Base-by-base conservation (phyloP, 2,113 vertebrate genomes). In the Gallinago paraguaiae region DNA sequence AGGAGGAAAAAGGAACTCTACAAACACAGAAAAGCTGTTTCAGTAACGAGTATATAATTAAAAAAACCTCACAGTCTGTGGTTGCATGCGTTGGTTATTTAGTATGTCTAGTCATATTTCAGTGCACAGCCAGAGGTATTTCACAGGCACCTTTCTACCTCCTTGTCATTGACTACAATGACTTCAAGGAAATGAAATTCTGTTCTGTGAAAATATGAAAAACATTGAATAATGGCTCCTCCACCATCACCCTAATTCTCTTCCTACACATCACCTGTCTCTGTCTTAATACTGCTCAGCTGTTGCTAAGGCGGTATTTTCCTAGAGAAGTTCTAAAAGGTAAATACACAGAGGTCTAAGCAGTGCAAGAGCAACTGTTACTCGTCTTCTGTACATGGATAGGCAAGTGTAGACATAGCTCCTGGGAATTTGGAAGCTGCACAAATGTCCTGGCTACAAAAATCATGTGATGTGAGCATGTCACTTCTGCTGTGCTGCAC, bases 401-500 rank as follows among this genome's bases (percentile, higher is more conserved):
- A 51, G 85, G 48, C 81, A 33, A 74, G 53, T 0, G 16, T 6
- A 60, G 59, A 37, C 35, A 5, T 6, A 22, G 63, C 64, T 41
- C 37, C 7, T 5, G 67, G 37, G 14, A 28, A 15, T 4, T 0
- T 12, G 17, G 3, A 16, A 64, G 37, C 35, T 81, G 30, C 35
- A 7, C 11, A 16, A 70, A 4, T 7, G 4, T 3, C 9, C 37
- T 41, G 50, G n/a, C 65, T 84, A 68, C 27, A 61, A 23, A 61
- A 57, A 11, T 5, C 2, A 0, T 1, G 14, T 0, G 4, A 11
- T 1, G 31, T 3, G 65, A 37, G 25, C 0, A 0, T 1, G 7
- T 13, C 13, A 13, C 20, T 33, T 28, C 80, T 59, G 74, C 33
- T 48, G 78, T 2, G 0, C n/a, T 10, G 56, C 10, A 25, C 7